Base-by-base conservation (phyloP, 2,113 vertebrate species). In the Tupaia tana region DNA sequence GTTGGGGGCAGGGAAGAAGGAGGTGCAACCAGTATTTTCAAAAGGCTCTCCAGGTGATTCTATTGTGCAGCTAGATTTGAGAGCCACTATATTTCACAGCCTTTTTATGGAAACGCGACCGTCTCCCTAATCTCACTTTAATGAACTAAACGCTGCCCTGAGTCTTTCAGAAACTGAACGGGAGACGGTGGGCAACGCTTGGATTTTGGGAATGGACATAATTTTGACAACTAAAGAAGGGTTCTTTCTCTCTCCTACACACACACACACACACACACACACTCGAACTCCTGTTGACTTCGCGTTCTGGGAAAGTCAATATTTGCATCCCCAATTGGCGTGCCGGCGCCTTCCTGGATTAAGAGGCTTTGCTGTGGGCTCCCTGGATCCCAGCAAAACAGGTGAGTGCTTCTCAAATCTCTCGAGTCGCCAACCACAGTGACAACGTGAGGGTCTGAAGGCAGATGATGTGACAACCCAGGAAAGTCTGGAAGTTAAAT, bases 81-180 rank as follows among this genome's bases (percentile, higher is more conserved):
- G 80, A 89, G 77, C 34, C 83, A 13, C 86, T 84, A 27, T 15
- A 58, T 69, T 86, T 89, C 80, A 34, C 74, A 31, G 52, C 0
- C 14, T 13, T 34, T 95, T 96, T 86, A 83, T 67, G 64, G 74
- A 94, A 92, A 71, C 1, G 11, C 52, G 2, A 87, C 16, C 16
- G 56, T 90, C 58, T 69, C 31, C 70, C 56, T 95, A 91, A 95
- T 96, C 90, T 95, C 70, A 69, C 70, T 92, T 96, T 89, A 83
- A 90, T 88, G 91, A 95, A 81, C 70, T 20, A 12, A 92, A 84
- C 27, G 7, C 67, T 14, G 4, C 18, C 18, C 43, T 24, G n/a
- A 84, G 10, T 7, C 9, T 52, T 91, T 83, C 61, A 71, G 63
- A 63, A 82, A 75, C 54, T 19, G 27, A 34, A 52, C 86, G 31